These are phyloP conservation scores for Brachypodius melanocephalos DNA, from an alignment of 2,113 vertebrate species.

Conservation along the genomic window DNA sequence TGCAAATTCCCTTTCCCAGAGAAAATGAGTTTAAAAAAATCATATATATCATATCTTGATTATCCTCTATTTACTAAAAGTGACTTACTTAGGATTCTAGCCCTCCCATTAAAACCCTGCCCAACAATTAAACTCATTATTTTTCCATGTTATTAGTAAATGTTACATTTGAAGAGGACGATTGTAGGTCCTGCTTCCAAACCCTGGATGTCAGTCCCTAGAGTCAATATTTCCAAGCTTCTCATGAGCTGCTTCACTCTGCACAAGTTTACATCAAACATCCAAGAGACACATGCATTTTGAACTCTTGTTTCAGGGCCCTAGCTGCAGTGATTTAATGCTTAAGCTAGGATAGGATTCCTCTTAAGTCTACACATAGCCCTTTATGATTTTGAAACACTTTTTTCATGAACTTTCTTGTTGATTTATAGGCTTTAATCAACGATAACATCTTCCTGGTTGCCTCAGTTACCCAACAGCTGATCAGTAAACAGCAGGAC, in stretches of 20 bases:
- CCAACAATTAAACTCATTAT: not conserved
- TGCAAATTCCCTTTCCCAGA: not conserved
- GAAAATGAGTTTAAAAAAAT: not conserved
- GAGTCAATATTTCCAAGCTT: not conserved
- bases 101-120: not conserved
- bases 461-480: not conserved
- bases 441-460: not conserved
- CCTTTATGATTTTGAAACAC: not conserved
- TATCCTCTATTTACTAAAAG: not conserved
- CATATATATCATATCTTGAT: not conserved
- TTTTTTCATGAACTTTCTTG: not conserved
- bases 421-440: not conserved
- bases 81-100: not conserved
- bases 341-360: not conserved
- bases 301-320: not conserved
- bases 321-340: not conserved
- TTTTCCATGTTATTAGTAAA: not conserved
- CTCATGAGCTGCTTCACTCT: not conserved
- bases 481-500: not conserved
- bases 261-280: not conserved
- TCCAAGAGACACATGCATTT: not conserved
- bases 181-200: not conserved
- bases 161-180: not conserved
- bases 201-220: not conserved
- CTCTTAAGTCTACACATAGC: not conserved